Base-by-base conservation (phyloP, 2,797 vertebrate genomes). In the Carcharodon carcharias region DNA sequence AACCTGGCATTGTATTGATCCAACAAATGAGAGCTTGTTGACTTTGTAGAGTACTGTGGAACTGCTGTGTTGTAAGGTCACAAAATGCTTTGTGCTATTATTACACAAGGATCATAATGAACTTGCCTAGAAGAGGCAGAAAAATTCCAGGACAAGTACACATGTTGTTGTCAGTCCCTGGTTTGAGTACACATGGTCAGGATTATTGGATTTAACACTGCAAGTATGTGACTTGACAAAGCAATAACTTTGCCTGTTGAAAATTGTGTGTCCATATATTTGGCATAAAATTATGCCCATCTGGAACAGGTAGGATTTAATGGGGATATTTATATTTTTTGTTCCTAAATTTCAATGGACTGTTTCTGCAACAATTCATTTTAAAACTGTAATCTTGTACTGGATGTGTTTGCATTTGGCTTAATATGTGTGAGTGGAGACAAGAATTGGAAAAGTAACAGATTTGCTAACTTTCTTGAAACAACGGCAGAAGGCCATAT, bases 301-400 rank as follows among this genome's bases (percentile, higher is more conserved):
- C 69, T 95, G 94, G 94, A 95, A 35, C 94, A 95, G 94, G 94
- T 95, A 95, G 69, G 94, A 58, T 56, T 95, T 56, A 95, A 95
- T 54, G 56, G 69, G 54, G 23, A n/a, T n/a, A 35, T 35, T 93
- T 73, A 54, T 77, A 0, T 28, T 35, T 21, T 71, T 50, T 73
- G 2, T 77, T 73, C 18, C 69, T 77, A 54, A 77, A 56, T 95
- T 56, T 95, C 14, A 95, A 35, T 73, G 45, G 28, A 54, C 11
- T 73, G 50, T 58, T 71, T 50, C 26, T 5, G 58, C 14, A 73
- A 95, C 58, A 95, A 69, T 95, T 69, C 14, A 77, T 77, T 77
- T 56, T n/a, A 58, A 58, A 40, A 56, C 5, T 8, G 3, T 35
- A 77, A 95, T 21, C 28, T 77, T 73, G 26, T 11, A 45, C 26